Evolutionary conservation across 2,113 vertebrate species (phyloP), one percentile per base, ranked within the genome.

Genomic region (Gymnogyps californianus): DNA sequence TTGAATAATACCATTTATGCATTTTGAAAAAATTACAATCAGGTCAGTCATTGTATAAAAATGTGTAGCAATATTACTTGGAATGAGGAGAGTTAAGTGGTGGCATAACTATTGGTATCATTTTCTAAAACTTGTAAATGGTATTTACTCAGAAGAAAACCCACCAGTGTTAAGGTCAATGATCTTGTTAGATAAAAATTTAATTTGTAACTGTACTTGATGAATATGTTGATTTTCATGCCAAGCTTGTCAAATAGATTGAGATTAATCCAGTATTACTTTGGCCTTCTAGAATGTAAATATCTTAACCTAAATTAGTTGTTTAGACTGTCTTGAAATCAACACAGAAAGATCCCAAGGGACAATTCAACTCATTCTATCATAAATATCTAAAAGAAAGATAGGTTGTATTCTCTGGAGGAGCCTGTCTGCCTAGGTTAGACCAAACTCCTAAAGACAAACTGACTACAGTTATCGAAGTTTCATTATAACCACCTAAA

Each of bases 161-260:
- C 0, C 12, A 14, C 28, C 34, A 61, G 7, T 51, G 13, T 4
- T 66, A 58, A 74, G 38, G 67, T 79, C 78, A 74, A 64, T 46
- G 21, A 65, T 40, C 13, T 58, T 78, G 32, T 89, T 75, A 66
- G 47, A 66, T 54, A 81, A 94, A 96, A 95, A 55, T 9, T 52
- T 65, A 88, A 77, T 88, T 92, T 92, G 8, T 46, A 81, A 29
- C 34, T 75, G 9, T 67, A 55, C 17, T 91, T 91, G 72, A 91
- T 81, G 25, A 89, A 84, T 74, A 71, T 36, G 40, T 72, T 92
- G 69, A 65, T 96, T 93, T 83, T 89, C 38, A 65, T 83, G 72
- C 75, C 42, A 76, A 94, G 20, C 88, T 72, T 97, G 95, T 97
- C 89, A 93, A 86, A 69, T 64, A 88, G 40, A 81, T 6, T 74